These are phyloP conservation scores for Dryas iulia DNA, from an alignment of 1,140 invertebrate genomes.

Conservation along the genomic window DNA sequence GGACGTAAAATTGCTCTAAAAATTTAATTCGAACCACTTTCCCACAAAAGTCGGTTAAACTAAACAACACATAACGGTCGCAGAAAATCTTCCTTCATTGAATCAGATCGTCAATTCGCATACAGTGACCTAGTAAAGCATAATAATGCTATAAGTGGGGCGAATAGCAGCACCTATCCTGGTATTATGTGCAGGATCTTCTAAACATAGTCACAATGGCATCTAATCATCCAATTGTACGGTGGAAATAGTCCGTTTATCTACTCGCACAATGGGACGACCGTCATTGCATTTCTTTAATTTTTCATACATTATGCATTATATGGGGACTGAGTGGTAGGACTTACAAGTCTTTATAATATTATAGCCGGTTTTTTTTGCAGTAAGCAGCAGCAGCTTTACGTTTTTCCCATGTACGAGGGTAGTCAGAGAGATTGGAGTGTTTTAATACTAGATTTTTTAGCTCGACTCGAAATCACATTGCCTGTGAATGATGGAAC, in stretches of 20 bases:
- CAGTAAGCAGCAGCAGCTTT: too few species aligned
- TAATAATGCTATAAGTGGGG: constrained; percentile 69
- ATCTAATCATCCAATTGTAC: constrained; percentile 75
- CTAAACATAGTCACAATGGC: constrained; percentile 78
- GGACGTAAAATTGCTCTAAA: too few species aligned
- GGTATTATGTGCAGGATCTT: constrained; percentile 70
- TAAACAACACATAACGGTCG: not conserved
- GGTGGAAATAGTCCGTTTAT: constrained; percentile 71
- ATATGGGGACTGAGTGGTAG: constrained; percentile 40
- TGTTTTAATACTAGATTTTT: not conserved
- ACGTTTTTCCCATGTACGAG: too few species aligned
- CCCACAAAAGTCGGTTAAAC: not conserved
- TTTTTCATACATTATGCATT: constrained; percentile 74
- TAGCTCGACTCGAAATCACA: too few species aligned
- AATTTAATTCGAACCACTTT: not conserved
- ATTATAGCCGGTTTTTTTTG: too few species aligned
- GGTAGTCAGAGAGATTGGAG: too few species aligned
- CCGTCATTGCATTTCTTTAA: constrained; percentile 77
- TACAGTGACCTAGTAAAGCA: constrained; percentile 63
- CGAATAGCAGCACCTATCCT: constrained; percentile 68
- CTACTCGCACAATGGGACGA: constrained; percentile 67
- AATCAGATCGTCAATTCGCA: constrained; percentile 28
- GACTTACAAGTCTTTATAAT: too few species aligned
- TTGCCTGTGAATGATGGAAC: too few species aligned
- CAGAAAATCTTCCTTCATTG: constrained; percentile 21